Evolutionary conservation across 64 coral and sea anemone genomes (phyloP).

Genomic region (Stichodactyla mertensii): DNA sequence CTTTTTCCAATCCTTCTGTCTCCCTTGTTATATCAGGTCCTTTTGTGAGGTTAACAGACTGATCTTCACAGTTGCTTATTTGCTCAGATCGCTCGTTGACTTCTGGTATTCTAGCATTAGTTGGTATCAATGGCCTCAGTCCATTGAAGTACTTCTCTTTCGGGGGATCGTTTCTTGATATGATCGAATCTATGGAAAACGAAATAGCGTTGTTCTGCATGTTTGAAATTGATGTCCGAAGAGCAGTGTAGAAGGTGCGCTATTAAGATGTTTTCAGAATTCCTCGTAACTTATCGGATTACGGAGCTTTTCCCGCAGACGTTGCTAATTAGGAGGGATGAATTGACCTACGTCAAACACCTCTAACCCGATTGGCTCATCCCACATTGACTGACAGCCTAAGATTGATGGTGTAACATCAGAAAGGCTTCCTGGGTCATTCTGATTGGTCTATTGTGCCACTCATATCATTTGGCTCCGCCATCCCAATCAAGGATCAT

Average conservation of each 20-base stretch:
- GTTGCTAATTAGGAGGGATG: conserved; percentile 74
- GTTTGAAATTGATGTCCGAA: conserved; percentile 42
- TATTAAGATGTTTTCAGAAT: conserved; percentile 33
- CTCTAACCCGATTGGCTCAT: conserved; percentile 48
- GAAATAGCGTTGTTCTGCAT: conserved; percentile 73
- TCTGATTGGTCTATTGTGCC: conserved; percentile 9
- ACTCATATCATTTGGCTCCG: conserved; percentile 1
- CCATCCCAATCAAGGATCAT: conserved; percentile 29
- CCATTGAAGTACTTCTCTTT: conserved; percentile 25
- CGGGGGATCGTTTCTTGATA: conserved; percentile 75
- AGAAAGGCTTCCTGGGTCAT: not conserved
- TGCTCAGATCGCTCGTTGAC: not conserved
- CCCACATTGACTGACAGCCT: conserved; percentile 53
- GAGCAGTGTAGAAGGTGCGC: conserved; percentile 17
- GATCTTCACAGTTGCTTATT: conserved; percentile 23
- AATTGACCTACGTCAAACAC: conserved; percentile 51
- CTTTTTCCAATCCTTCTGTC: not conserved
- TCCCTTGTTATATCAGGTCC: not conserved
- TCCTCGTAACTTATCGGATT: conserved; percentile 79
- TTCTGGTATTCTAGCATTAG: conserved; percentile 2
- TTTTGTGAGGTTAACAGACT: not conserved
- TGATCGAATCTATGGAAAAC: conserved; percentile 86
- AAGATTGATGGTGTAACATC: conserved; percentile 55
- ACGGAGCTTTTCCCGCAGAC: conserved; percentile 51
- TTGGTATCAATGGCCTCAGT: not conserved